Base-by-base conservation (phyloP, 2,888 invertebrate species). In the Ophion obscuratus region DNA sequence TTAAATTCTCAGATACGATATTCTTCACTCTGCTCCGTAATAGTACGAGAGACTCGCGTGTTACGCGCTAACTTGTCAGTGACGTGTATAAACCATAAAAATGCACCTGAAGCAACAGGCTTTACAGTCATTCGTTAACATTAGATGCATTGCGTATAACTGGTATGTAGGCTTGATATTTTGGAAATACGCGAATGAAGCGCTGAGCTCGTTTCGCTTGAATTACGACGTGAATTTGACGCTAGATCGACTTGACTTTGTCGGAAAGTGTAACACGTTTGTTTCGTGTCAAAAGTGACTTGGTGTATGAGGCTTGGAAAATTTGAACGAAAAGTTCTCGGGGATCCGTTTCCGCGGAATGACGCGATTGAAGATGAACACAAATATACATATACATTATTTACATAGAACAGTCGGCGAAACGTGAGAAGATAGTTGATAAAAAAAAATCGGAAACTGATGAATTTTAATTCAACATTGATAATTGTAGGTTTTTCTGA, bases 81-180 rank as follows among this genome's bases (percentile, higher is more conserved):
- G 80, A 62, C 31, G 24, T 80, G 44, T 80, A 80, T 81, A 81
- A 73, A 83, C 67, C 67, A 77, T 85, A 76, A 85, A 85, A 85
- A 85, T 76, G 83, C 85, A 85, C 83, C 85, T 78, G 79, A 82
- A 79, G 85, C 80, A 75, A 85, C 81, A 79, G 82, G 75, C 75
- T 70, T 62, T 59, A 78, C 59, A 75, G 66, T 78, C 10, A 57
- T 75, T 85, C 47, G 31, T 24, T 80, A 83, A 82, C 44, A 67
- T 77, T 77, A 27, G 24, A 74, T 78, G 59, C 40, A 53, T 82
- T 79, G 81, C 66, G 81, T 79, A 31, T 61, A 76, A 82, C 82
- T 67, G 74, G 40, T 74, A 68, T 76, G 74, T 36, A 71, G 75
- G 75, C 82, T 82, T 47, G 57, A 85, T 53, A 81, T 27, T 80